A percentile compares a stretch with the other conserved stretches of the same genome.
These are phyloP conservation scores for Corbicula japonica DNA, from an alignment of 2,888 invertebrate species.

Conservation along the genomic window DNA sequence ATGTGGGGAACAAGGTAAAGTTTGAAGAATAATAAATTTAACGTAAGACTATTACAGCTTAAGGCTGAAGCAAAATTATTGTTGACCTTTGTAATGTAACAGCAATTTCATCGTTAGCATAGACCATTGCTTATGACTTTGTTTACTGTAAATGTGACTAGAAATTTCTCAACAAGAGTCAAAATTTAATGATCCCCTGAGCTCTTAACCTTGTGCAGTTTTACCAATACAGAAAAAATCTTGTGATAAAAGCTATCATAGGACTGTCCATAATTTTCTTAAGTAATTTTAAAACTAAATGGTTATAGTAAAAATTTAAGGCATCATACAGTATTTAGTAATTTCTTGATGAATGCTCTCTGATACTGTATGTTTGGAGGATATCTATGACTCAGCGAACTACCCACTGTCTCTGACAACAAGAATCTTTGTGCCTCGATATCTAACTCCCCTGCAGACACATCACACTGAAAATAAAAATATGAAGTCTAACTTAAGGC, in stretches of 20 bases:
- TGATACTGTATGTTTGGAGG: constrained; percentile 80
- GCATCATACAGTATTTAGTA: constrained; percentile 78
- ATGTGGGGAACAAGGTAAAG: no score
- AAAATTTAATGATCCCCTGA: no score
- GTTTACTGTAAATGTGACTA: no score
- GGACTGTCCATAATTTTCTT: background rate
- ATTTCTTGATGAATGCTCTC: constrained; percentile 79
- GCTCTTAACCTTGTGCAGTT: no score
- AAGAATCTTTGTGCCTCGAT: constrained; percentile 74
- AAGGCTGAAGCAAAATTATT: no score
- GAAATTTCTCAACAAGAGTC: no score
- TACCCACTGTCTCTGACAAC: constrained; percentile 74
- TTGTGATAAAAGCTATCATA: background rate
- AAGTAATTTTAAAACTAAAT: background rate
- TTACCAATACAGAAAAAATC: no score
- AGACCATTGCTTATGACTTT: no score
- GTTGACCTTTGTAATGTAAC: no score
- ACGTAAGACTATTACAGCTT: no score
- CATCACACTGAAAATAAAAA: constrained; percentile 67
- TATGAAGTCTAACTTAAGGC: background rate
- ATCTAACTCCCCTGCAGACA: constrained; percentile 67
- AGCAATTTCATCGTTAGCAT: no score
- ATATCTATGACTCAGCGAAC: constrained; percentile 75
- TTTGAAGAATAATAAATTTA: no score
- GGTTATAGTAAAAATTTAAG: constrained; percentile 1